A percentile compares a stretch with the other conserved stretches of the same genome.
Conservation (phyloP, 2,888 invertebrate genomes). For the Hecatera dysodea region DNA sequence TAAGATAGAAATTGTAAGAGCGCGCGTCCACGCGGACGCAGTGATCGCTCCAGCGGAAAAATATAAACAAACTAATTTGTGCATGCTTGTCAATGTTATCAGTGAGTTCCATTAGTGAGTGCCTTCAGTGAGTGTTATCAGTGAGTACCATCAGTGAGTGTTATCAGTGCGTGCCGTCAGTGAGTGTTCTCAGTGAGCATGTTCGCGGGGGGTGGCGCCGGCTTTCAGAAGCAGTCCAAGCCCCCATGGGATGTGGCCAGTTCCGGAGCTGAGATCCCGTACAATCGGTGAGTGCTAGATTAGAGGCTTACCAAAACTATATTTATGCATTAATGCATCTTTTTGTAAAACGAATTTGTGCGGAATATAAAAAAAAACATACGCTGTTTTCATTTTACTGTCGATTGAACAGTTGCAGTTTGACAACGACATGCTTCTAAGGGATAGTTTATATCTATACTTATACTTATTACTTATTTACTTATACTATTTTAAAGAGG, state of each 20-base stretch:
- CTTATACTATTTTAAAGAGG: too few species aligned
- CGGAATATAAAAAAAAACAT: not conserved
- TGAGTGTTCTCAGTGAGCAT: slow-evolving; percentile 65
- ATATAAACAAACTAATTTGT: slow-evolving; percentile 58
- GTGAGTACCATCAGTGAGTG: slow-evolving; percentile 24
- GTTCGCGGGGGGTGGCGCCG: slow-evolving; percentile 87
- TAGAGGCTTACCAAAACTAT: not conserved
- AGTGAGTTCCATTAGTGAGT: slow-evolving; percentile 24
- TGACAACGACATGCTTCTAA: not conserved
- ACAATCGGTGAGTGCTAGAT: slow-evolving; percentile 76
- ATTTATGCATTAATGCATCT: not conserved
- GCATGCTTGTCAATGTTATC: slow-evolving; percentile 9
- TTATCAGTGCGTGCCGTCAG: not conserved
- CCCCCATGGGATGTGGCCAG: slow-evolving; percentile 84
- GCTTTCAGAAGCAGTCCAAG: slow-evolving; percentile 86
- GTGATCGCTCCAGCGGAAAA: slow-evolving; percentile 44
- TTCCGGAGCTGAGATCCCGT: slow-evolving; percentile 74
- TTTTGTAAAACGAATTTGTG: not conserved
- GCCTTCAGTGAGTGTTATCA: slow-evolving; percentile 4
- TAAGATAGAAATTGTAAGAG: slow-evolving; percentile 65
- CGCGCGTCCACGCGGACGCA: slow-evolving; percentile 50
- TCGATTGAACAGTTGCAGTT: not conserved
- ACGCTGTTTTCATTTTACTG: not conserved
- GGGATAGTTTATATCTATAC: too few species aligned
- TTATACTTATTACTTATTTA: too few species aligned